Evolutionary conservation across 2,888 invertebrate species (phyloP), one percentile per base, ranked within the genome.

Genomic region (Syrphus vitripennis): DNA sequence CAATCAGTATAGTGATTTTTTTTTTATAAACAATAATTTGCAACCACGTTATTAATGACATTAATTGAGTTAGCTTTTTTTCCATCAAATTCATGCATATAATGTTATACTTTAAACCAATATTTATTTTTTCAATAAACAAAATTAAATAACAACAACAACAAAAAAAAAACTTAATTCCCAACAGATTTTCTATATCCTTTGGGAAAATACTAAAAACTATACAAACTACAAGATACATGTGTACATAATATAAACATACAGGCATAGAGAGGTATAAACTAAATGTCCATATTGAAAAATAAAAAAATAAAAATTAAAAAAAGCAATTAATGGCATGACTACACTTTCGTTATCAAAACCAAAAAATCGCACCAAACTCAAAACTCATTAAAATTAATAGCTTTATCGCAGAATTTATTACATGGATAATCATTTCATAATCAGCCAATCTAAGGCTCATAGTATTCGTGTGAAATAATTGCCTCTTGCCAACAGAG

Each of bases 361-460:
- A 34, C 48, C 31, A 67, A 48, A 34, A 45, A 34, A 72, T 19
- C 61, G 42, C 31, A 71, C 10, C 48, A 55, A 70, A 71, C 76
- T 81, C 50, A 76, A 69, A 77, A 80, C 72, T 77, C 81, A 84
- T 84, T 84, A 72, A 78, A 86, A 78, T 78, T 63, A 82, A 78
- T 77, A 78, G 82, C 74, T 82, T 74, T 82, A 82, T 74, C 77
- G 82, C 14, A 24, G 63, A 77, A 78, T 78, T 59, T 70, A 82
- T 86, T 76, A 81, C 72, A 82, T 72, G 59, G 86, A 86, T 81
- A 82, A 82, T 86, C 74, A 82, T 82, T 86, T 74, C 37, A 82
- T 86, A 82, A 78, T 86, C 86, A 74, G 78, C 70, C 72, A 82
- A 86, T 86, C 86, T 82, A 78, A 82, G 80, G 71, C 76, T 80